Evolutionary conservation across 2,888 invertebrate genomes (phyloP), one percentile per base, ranked within the genome.

Genomic region (Ditula angustiorana): DNA sequence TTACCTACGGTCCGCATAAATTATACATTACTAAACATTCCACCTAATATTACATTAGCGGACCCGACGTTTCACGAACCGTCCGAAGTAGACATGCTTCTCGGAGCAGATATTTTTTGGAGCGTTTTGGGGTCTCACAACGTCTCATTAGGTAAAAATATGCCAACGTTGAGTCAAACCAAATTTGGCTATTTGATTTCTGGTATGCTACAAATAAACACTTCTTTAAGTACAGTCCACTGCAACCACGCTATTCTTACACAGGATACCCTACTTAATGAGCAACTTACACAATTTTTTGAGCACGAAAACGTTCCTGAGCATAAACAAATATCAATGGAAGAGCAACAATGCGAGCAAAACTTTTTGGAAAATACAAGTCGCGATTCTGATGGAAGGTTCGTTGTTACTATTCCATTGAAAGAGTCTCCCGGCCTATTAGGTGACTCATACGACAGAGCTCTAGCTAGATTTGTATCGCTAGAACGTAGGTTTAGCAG

Each of bases 141-240:
- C 37, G 66, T 68, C 7, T 44, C 61, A 1, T 65, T 67, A 49
- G 63, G 62, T 2, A 59, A 59, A 33, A 33, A 33, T 33, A 33
- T 33, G 33, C 33, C 33, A 5, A 33, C 33, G 2, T 11, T 33
- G 2, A 33, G 33, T 33, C 2, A 33, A 33, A 33, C 33, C 8
- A 41, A 41, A 19, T 41, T 41, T 2, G 41, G 41, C 19, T 41
- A 19, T 13, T 19, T 41, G 0, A 19, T 41, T 19, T 41, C 41
- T 11, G 41, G 41, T 8, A 13, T 41, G 8, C 2, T 41, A 5
- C 41, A 16, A 16, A 8, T 8, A 41, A 19, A 16, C 16, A 16
- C 4, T 19, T 8, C 4, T 2, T 3, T 8, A 41, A 41, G 4
- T 41, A 41, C 41, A 41, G 41, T 41, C 41, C 41, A 41, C 19